phyloP scores from a whole-genome alignment of 92 coral and sea anemone species.

The Porites evermanni region DNA sequence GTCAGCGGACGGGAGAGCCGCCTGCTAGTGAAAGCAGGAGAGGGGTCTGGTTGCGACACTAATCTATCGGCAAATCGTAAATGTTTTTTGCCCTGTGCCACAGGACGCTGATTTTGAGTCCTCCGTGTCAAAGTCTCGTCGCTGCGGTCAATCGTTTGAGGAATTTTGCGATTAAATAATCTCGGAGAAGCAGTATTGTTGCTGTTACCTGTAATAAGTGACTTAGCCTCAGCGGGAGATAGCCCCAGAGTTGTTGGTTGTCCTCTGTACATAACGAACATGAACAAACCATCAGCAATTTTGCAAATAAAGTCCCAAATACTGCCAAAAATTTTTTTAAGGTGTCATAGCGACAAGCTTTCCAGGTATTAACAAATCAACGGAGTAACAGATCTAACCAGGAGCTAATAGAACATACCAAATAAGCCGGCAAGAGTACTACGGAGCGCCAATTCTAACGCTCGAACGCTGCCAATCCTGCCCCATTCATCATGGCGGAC shows the following conservation, averaged over 20 bases:
- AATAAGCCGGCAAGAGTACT: too few relatives aligned
- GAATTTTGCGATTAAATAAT: background rate
- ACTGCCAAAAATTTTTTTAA: background rate
- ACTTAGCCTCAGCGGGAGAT: conserved; percentile 1
- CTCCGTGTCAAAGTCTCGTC: background rate
- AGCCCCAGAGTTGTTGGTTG: conserved; percentile 16
- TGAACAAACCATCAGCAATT: background rate
- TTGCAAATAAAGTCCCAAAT: background rate
- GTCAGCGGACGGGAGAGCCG: background rate
- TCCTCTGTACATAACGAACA: background rate
- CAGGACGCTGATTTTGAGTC: background rate
- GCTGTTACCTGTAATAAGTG: conserved; percentile 2
- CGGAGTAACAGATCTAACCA: too few relatives aligned
- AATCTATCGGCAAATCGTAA: conserved; percentile 35
- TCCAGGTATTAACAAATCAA: too few relatives aligned
- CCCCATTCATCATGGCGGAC: too few relatives aligned
- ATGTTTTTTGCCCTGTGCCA: conserved; percentile 7
- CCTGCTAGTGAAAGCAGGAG: background rate
- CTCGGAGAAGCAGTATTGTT: background rate
- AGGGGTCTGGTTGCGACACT: conserved; percentile 1
- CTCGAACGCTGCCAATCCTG: too few relatives aligned
- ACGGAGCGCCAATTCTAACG: too few relatives aligned
- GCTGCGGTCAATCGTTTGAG: background rate
- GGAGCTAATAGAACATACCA: too few relatives aligned
- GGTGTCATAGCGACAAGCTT: background rate